Evolutionary conservation across 2,888 invertebrate genomes (phyloP), one percentile per base, ranked within the genome.

Genomic region (Crematogaster levior): DNA sequence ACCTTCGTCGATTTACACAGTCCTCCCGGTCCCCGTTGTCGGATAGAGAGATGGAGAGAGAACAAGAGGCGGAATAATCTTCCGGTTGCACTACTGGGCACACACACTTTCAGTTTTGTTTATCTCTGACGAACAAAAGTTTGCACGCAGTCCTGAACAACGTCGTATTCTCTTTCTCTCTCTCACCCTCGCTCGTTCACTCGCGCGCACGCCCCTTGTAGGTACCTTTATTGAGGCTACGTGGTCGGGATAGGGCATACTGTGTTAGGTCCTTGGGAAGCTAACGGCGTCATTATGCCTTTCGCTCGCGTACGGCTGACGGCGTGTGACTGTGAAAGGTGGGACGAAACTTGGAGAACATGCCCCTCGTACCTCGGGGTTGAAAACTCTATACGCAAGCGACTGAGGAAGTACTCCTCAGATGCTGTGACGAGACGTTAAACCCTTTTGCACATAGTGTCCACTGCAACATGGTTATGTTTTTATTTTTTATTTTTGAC

Each of bases 31-130:
- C 65, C 53, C 48, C 65, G 53, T 51, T 27, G 51, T 30, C n/a
- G 30, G 66, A 68, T 27, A 82, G 77, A 58, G 60, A 34, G 40
- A 18, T 6, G 15, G 10, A 24, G 66, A 48, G 46, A 66, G 56
- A 66, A 21, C 1, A n/a, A 40, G 34, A 56, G 77, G 77, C 56
- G 77, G 77, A 77, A 77, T 77, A 77, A 77, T 77, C 77, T 77
- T 77, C 56, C 77, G 66, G 77, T 66, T 43, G 66, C 77, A 68
- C 68, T 46, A 66, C 46, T 43, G 77, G 77, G 68, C 77, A 58
- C 68, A 77, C 66, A 77, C 77, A 77, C 77, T 77, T 77, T 58
- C 77, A 68, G 68, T 77, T 77, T 77, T 77, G 77, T 77, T 77
- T 77, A 77, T 66, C 77, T 77, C 77, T 24, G 56, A 68, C 77